Percentiles rank a stretch among this genome's conserved stretches.
Conservation (phyloP, 2,888 invertebrate genomes). For the Apoda limacodes region DNA sequence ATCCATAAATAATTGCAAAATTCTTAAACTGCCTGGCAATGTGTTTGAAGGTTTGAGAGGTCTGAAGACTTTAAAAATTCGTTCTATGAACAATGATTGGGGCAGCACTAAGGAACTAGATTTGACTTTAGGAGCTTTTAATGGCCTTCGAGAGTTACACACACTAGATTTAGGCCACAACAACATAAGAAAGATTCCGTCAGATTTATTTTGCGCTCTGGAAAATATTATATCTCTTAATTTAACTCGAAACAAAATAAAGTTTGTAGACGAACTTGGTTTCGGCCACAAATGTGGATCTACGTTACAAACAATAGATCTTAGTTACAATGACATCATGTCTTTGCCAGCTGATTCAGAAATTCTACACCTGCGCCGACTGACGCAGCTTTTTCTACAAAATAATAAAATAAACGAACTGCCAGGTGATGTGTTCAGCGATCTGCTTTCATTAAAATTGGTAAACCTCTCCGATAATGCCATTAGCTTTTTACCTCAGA, state of each 20-base stretch:
- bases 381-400: slow-evolving; percentile 84
- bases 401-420: slow-evolving; percentile 86
- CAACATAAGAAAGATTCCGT: slow-evolving; percentile 83
- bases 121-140: slow-evolving; percentile 76
- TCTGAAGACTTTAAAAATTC: slow-evolving; percentile 81
- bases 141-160: slow-evolving; percentile 82
- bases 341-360: slow-evolving; percentile 81
- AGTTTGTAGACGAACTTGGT: slow-evolving; percentile 81
- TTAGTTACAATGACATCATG: slow-evolving; percentile 84
- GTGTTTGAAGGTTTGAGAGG: slow-evolving; percentile 85
- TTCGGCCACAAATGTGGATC: slow-evolving; percentile 73
- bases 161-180: slow-evolving; percentile 83
- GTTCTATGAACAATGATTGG: slow-evolving; percentile 86
- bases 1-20: slow-evolving; percentile 81
- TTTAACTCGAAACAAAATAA: slow-evolving; percentile 85
- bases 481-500: slow-evolving; percentile 83
- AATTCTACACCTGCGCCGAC: slow-evolving; percentile 79
- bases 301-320: slow-evolving; percentile 82
- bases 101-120: slow-evolving; percentile 77
- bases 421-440: slow-evolving; percentile 81
- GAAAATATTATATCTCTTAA: slow-evolving; percentile 85
- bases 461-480: slow-evolving; percentile 90
- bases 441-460: slow-evolving; percentile 81
- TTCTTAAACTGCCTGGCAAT: slow-evolving; percentile 80
- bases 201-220: slow-evolving; percentile 82